Percentiles rank a stretch among this genome's conserved stretches.
These are phyloP conservation scores for Heliconius aoede DNA, from an alignment of 2,888 invertebrate genomes.

Conservation along the genomic window DNA sequence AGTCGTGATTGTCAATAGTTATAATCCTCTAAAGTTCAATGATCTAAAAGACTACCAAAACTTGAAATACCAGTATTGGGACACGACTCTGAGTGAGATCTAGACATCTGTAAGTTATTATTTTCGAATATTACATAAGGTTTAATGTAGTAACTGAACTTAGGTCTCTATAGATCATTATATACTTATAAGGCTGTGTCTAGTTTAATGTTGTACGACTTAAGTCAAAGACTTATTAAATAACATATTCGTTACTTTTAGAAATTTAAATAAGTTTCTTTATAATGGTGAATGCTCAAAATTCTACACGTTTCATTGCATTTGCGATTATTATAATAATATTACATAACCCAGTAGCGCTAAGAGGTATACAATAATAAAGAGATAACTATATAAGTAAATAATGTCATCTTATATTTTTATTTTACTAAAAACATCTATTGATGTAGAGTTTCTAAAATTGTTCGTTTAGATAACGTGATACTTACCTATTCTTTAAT, in stretches of 20 bases:
- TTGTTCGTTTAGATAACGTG: not conserved
- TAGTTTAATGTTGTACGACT: not conserved
- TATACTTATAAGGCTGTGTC: not conserved
- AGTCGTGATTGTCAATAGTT: slow-evolving; percentile 17
- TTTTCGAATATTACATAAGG: slow-evolving; percentile 36
- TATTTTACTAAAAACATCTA: not conserved
- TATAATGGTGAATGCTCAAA: not conserved
- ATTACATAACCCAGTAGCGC: not conserved
- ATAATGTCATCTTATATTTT: not conserved
- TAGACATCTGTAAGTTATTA: slow-evolving; percentile 48
- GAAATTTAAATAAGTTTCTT: not conserved
- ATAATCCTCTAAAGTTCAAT: slow-evolving; percentile 56
- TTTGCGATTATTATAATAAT: not conserved
- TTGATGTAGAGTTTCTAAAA: not conserved
- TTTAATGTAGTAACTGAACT: not conserved
- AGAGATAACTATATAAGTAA: not conserved
- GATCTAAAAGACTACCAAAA: slow-evolving; percentile 62
- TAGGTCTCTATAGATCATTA: not conserved
- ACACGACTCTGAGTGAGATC: slow-evolving; percentile 53
- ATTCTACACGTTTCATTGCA: not conserved
- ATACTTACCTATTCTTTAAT: not conserved
- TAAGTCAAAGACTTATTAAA: not conserved
- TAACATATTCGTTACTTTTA: not conserved
- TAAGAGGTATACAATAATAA: not conserved
- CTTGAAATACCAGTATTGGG: slow-evolving; percentile 67